Evolutionary conservation across 2,113 vertebrate species (phyloP), one percentile per base, ranked within the genome.

Genomic region (Zootoca vivipara): DNA sequence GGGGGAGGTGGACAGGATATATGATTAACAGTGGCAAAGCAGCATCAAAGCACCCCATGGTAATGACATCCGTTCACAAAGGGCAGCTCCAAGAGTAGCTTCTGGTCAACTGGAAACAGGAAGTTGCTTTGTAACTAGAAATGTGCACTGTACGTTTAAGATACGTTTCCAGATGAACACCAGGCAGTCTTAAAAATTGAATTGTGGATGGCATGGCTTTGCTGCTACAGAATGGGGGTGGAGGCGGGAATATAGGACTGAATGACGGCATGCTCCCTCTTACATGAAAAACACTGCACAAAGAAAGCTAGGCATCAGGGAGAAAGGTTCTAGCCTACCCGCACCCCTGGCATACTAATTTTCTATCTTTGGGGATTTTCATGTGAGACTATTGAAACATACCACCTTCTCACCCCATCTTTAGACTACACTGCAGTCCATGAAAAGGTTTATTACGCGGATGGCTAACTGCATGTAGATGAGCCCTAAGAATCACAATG

Each of bases 11-110:
- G 75, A n/a, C 33, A 26, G 81, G 87, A 83, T 83, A 83, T 83
- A 88, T 88, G 62, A 83, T 28, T 83, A 83, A 83, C 30, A 24
- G 9, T 52, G 72, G 52, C 67, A 72, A 67, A 80, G 64, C 46
- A 69, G 42, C 42, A 52, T 69, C 58, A 86, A 42, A 82, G 73
- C 3, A 28, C 38, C 38, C 38, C 40, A 12, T 16, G n/a, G 62
- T 42, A 83, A 67, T 26, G 30, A 18, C 26, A 6, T 83, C 13
- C 24, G 30, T 77, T 77, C 62, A 82, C 15, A 9, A 24, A 35
- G 13, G 67, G 15, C 13, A 83, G 18, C n/a, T 52, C 18, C 58
- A 62, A 15, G 18, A 62, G 18, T 3, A 62, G 58, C 28, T 26
- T 67, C 46, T 33, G 22, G 40, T 77, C 18, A 28, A 75, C 35